Evolutionary conservation across 2,888 invertebrate genomes (phyloP), one percentile per base, ranked within the genome.

Genomic region (Cryptosula pallasiana): DNA sequence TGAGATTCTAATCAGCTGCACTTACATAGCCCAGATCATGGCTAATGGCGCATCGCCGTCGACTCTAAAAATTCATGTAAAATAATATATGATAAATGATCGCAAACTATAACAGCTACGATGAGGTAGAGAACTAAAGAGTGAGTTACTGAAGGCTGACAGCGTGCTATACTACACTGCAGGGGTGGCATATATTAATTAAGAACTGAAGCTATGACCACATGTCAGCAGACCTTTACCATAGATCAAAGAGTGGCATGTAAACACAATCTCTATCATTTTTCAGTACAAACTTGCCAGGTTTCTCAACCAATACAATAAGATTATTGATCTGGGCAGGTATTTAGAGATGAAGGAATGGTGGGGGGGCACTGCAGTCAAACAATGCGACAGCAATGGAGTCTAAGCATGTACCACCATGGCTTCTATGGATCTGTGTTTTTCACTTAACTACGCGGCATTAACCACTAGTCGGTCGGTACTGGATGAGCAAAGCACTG

Each of bases 11-110:
- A n/a, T n/a, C n/a, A n/a, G n/a, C n/a, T 57, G 57, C 57, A 57
- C 57, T 57, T 57, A 57, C 57, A 57, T 57, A 57, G 57, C n/a
- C 16, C 5, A 57, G 25, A 57, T 57, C 57, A 57, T 57, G 57
- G 20, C 16, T 25, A 57, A 57, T 25, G 20, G 57, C 57, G 25
- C 57, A 57, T 23, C 57, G 57, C 13, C 57, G 57, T 57, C 57
- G 57, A 57, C 25, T 57, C 57, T 57, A 25, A 57, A 57, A 57
- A 16, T 9, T 25, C 9, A 13, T n/a, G n/a, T n/a, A n/a, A n/a
- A n/a, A n/a, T n/a, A n/a, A n/a, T n/a, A n/a, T n/a, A n/a, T n/a
- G n/a, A n/a, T n/a, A n/a, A n/a, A n/a, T n/a, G n/a, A n/a, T n/a
- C n/a, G n/a, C n/a, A n/a, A n/a, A n/a, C n/a, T n/a, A n/a, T n/a